Evolutionary conservation across 2,797 vertebrate genomes (phyloP).

Genomic region (Hemitrygon akajei): DNA sequence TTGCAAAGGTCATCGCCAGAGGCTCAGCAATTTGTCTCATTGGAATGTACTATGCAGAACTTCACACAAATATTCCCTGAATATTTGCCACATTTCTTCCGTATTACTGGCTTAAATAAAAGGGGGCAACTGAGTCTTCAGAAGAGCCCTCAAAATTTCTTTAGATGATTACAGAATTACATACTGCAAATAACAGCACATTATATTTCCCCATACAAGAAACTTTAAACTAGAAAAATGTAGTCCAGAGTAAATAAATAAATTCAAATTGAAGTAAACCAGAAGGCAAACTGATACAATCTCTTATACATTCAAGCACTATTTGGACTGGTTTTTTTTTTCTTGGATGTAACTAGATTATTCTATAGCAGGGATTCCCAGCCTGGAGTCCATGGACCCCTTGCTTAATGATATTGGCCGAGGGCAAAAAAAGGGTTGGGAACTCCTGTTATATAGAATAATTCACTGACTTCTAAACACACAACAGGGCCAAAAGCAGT

Average conservation of each 20-base stretch:
- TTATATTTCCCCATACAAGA: neutral
- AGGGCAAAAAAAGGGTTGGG: too few species aligned
- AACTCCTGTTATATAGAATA: neutral
- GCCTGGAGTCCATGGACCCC: too few species aligned
- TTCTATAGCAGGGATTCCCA: neutral
- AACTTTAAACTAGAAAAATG: neutral
- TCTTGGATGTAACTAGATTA: neutral
- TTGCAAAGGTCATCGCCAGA: too few species aligned
- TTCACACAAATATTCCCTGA: too few species aligned
- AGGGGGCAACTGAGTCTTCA: neutral
- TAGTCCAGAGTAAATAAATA: neutral
- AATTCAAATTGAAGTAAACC: neutral
- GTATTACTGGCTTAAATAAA: neutral
- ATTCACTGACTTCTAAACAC: neutral
- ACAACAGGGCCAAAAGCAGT: neutral
- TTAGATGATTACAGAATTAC: neutral
- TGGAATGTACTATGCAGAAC: too few species aligned
- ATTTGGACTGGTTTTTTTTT: neutral
- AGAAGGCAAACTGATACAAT: neutral
- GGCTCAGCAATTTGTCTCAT: too few species aligned
- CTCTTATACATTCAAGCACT: neutral
- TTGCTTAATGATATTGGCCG: too few species aligned
- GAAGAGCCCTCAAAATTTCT: neutral
- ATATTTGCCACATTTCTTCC: too few species aligned
- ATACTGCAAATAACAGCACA: neutral